These are phyloP conservation scores for Tipula confusa DNA, from an alignment of 2,888 invertebrate species.

Conservation along the genomic window DNA sequence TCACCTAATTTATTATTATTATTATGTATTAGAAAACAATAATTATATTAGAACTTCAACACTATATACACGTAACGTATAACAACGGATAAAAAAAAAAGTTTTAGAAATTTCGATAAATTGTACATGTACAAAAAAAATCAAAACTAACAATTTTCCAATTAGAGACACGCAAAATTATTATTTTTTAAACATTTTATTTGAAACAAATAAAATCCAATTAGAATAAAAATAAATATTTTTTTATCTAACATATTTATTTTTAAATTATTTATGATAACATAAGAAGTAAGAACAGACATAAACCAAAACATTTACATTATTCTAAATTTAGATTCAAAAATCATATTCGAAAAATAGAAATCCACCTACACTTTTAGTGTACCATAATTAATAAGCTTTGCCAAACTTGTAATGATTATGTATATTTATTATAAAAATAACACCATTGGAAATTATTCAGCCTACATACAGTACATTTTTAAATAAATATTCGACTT, in stretches of 20 bases:
- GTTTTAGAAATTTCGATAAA: background rate
- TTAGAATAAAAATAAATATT: background rate
- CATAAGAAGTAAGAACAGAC: background rate
- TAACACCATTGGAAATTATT: background rate
- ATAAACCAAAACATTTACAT: background rate
- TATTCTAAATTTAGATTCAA: too few relatives aligned
- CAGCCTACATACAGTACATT: too few relatives aligned
- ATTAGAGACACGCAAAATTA: slow-evolving; percentile 17
- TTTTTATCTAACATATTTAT: background rate
- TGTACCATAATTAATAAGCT: background rate
- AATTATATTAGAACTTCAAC: slow-evolving; percentile 12
- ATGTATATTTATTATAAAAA: background rate
- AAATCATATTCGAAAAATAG: too few relatives aligned
- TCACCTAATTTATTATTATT: slow-evolving; percentile 20
- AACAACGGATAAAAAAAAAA: background rate
- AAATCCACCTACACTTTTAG: background rate
- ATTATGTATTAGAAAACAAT: slow-evolving; percentile 20
- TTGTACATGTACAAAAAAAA: background rate
- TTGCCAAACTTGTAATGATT: background rate
- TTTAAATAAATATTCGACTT: too few relatives aligned
- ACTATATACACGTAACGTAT: background rate
- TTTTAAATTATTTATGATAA: background rate
- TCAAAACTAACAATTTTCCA: background rate
- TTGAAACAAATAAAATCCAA: background rate
- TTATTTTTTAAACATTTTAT: background rate